Conservation (phyloP, 2,797 vertebrate species). For the Cyclopterus lumpus region DNA sequence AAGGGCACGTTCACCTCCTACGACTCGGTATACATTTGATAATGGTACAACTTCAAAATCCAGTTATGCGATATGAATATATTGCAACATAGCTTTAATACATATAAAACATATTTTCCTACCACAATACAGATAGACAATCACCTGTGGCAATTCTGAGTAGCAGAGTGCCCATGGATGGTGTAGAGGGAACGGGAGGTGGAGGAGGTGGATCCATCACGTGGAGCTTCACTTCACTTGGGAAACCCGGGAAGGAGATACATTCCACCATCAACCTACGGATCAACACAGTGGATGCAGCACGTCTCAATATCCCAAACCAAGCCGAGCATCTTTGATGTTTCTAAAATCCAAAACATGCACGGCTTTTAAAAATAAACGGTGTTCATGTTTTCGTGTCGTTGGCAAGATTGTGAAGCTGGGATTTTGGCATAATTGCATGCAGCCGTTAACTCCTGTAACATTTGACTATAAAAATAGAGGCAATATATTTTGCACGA, state of each 20-base stretch:
- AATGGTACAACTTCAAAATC: too few species aligned
- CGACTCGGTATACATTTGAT: too few species aligned
- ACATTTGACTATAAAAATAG: background rate
- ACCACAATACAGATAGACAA: too few species aligned
- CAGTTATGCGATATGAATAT: too few species aligned
- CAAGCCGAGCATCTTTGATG: too few species aligned
- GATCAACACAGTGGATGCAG: background rate
- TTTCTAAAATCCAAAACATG: too few species aligned
- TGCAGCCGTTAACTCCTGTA: too few species aligned
- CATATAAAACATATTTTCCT: too few species aligned
- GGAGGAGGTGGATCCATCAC: slow-evolving; percentile 24
- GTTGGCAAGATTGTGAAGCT: background rate
- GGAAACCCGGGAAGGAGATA: slow-evolving; percentile 31
- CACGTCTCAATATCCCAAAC: background rate
- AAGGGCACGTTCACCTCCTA: too few species aligned
- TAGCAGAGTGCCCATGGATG: slow-evolving; percentile 27
- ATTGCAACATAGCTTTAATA: too few species aligned
- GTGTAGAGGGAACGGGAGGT: slow-evolving; percentile 6
- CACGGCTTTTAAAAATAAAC: too few species aligned
- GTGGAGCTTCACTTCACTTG: slow-evolving; percentile 40
- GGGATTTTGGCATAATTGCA: background rate
- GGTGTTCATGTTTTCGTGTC: too few species aligned
- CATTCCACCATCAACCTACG: slow-evolving; percentile 61
- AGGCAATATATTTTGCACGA: background rate
- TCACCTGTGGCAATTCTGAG: slow-evolving; percentile 68